Percentiles rank a stretch among this genome's conserved stretches.
phyloP scores from a whole-genome alignment of 2,888 invertebrate species.

The Acanthopleura granulata region DNA sequence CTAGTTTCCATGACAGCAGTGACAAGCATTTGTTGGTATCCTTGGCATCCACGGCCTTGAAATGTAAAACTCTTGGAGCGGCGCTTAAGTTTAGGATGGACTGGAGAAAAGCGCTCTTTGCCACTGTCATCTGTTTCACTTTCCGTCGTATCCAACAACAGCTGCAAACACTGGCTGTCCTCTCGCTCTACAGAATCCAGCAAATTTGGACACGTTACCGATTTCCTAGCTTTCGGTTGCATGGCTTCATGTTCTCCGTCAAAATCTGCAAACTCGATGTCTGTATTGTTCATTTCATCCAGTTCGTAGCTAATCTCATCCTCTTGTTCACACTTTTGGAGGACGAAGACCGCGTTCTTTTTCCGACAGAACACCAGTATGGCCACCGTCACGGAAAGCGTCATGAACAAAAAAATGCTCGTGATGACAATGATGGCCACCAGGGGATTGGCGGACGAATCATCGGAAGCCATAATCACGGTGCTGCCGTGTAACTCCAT shows the following conservation, averaged over 20 bases:
- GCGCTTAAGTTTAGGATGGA: not conserved
- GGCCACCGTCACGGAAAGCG: conserved; percentile 53
- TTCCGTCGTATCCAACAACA: not conserved
- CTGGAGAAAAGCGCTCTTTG: not conserved
- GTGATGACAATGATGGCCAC: conserved; percentile 53
- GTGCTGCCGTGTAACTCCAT: conserved; percentile 14
- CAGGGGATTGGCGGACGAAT: conserved; percentile 11
- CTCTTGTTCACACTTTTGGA: conserved; percentile 56
- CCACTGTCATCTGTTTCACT: conserved; percentile 9
- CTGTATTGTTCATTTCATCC: conserved; percentile 53
- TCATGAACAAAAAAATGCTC: conserved; percentile 59
- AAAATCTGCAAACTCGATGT: conserved; percentile 35
- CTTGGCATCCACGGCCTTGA: not conserved
- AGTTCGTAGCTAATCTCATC: conserved; percentile 55
- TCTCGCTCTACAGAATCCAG: not conserved
- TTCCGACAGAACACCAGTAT: conserved; percentile 64
- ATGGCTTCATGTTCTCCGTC: not conserved
- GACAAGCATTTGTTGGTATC: conserved; percentile 32
- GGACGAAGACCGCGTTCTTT: conserved; percentile 62
- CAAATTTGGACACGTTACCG: conserved; percentile 35
- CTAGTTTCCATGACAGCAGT: conserved; percentile 31
- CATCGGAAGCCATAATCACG: conserved; percentile 4
- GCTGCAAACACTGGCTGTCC: not conserved
- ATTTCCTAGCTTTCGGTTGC: conserved; percentile 21
- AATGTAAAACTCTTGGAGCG: conserved; percentile 11